Percentiles rank a stretch among this genome's conserved stretches.
phyloP scores from a whole-genome alignment of 2,888 invertebrate species.

The Lordiphosa fenestrarum region DNA sequence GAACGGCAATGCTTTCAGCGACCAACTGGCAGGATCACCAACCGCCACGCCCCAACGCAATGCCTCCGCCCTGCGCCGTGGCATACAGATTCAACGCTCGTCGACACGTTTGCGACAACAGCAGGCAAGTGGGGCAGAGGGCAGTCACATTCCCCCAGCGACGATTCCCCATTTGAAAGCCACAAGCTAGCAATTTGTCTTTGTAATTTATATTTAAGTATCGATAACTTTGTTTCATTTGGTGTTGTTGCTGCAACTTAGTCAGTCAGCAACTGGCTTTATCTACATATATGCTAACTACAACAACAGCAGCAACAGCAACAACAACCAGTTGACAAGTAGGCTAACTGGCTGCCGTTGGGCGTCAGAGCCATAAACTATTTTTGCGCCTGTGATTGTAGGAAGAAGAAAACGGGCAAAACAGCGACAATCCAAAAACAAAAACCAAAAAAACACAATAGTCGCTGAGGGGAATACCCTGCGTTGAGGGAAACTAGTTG shows the following conservation, averaged over 20 bases:
- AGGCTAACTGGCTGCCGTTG: conserved; percentile 61
- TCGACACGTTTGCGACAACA: conserved; percentile 78
- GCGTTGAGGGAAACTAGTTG: no score
- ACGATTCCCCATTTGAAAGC: background rate
- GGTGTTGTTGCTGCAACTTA: conserved; percentile 4
- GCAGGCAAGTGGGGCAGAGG: conserved; percentile 80
- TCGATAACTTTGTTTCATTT: conserved; percentile 7
- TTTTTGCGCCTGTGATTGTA: conserved; percentile 1
- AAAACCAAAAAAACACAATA: background rate
- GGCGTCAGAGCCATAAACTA: conserved; percentile 24
- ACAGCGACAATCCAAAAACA: background rate
- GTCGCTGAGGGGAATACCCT: conserved; percentile 26
- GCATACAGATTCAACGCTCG: conserved; percentile 68
- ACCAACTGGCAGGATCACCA: conserved; percentile 22
- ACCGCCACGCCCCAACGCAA: conserved; percentile 44
- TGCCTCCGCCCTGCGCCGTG: conserved; percentile 65
- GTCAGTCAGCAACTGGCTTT: conserved; percentile 22
- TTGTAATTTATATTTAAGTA: conserved; percentile 9
- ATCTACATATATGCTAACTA: conserved; percentile 36
- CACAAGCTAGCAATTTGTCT: conserved; percentile 7
- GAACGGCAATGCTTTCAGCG: conserved; percentile 5
- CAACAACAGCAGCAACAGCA: conserved; percentile 15
- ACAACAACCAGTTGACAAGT: conserved; percentile 58
- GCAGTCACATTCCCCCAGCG: no score
- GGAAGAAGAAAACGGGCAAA: conserved; percentile 8